Evolutionary conservation across 2,888 invertebrate species (phyloP).

Genomic region (Hypsopygia costalis): DNA sequence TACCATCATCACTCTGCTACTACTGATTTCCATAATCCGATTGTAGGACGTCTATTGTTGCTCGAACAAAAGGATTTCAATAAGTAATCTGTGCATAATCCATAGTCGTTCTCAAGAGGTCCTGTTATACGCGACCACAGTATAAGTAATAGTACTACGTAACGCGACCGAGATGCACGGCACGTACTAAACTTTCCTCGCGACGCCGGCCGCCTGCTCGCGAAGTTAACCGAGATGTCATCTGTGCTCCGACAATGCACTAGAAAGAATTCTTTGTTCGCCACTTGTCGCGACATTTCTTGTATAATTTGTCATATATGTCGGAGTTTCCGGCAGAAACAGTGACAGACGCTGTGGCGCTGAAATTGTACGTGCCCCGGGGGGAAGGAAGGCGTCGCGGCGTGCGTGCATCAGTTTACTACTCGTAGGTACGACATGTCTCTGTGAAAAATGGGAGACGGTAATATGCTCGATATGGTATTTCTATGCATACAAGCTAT

Average conservation of each 20-base stretch:
- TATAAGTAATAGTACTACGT: no score
- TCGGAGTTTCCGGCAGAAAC: conserved; percentile 2
- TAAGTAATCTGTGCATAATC: conserved; percentile 24
- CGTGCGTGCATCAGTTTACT: not conserved
- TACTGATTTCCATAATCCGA: conserved; percentile 31
- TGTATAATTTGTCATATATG: conserved; percentile 9
- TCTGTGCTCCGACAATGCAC: conserved; percentile 18
- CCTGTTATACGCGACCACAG: conserved; percentile 17
- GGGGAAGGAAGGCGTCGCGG: conserved; percentile 8
- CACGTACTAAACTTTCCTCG: conserved; percentile 44
- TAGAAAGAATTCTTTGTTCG: conserved; percentile 20
- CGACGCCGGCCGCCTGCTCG: conserved; percentile 21
- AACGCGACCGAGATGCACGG: conserved; percentile 28
- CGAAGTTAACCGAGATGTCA: conserved; percentile 31
- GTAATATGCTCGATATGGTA: not conserved
- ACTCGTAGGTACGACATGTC: conserved; percentile 8
- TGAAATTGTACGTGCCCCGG: conserved; percentile 11
- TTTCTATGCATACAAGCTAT: no score
- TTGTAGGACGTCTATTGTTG: conserved; percentile 29
- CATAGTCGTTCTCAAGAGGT: conserved; percentile 16
- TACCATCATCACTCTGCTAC: conserved; percentile 3
- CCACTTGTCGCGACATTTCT: conserved; percentile 22
- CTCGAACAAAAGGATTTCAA: conserved; percentile 35
- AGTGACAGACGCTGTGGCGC: conserved; percentile 1
- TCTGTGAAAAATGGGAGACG: not conserved